Evolutionary conservation across 2,888 invertebrate species (phyloP), one percentile per base, ranked within the genome.

Genomic region (Drosophila dives): DNA sequence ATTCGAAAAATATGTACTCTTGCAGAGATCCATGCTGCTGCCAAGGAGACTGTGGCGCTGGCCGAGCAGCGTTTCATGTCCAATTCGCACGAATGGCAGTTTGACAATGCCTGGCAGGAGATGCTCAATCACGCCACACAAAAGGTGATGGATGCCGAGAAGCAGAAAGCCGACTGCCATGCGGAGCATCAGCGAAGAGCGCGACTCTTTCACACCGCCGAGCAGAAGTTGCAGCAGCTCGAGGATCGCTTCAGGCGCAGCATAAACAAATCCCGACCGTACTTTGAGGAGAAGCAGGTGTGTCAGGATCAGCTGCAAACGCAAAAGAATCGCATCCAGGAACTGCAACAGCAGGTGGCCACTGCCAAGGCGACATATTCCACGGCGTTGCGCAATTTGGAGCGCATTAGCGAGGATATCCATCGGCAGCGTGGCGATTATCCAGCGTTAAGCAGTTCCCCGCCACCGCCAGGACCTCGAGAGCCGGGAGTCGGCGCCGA

Each of bases 81-180:
- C 48, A 93, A 93, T 77, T 93, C 93, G 3, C 93, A 93, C 62
- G 93, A 93, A 80, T 93, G 93, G 93, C 97, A 97, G 92, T 98
- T 99, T 93, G 98, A 98, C 94, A 97, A 96, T 94, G 98, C 98
- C 84, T 98, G 98, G 98, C 99, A 99, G 93, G 99, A 99, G 93
- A 98, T 98, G 95, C 95, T 99, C 74, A 99, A 98, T 94, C 98
- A 98, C 94, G 98, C 98, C 75, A 98, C 98, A 71, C 96, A 97
- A 91, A 97, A 98, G 95, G 97, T 98, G 33, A 98, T 97, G 96
- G 98, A 98, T 90, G 98, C 98, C 0, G 98, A 98, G 92, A 96
- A 96, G 89, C 95, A 97, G 87, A 98, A 98, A 92, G 96, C 98
- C 8, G 97, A 96, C 85, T 97, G 97, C 90, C 98, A 97, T 68